phyloP scores from a whole-genome alignment of 2,888 invertebrate species.

The Ophioninae sp. region DNA sequence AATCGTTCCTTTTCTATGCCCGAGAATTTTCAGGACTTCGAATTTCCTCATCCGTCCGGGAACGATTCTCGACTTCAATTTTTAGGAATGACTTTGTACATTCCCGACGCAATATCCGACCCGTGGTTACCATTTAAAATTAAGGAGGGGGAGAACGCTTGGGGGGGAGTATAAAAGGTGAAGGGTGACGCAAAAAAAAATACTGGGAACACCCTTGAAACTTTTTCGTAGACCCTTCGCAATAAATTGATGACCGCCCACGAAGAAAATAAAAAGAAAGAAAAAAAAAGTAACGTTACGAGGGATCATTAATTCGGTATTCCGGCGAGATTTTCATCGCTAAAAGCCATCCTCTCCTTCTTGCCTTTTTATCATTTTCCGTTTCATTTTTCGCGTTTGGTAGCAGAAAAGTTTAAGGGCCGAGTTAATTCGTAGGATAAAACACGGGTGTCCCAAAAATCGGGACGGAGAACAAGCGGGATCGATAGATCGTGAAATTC shows the following conservation, averaged over 20 bases:
- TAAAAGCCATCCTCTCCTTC: conserved; percentile 7
- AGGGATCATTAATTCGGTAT: conserved; percentile 15
- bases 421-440: background rate
- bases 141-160: no score
- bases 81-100: no score
- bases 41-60: no score
- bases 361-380: background rate
- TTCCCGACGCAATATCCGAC: no score
- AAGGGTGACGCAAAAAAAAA: background rate
- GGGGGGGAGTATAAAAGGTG: background rate
- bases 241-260: conserved; percentile 21
- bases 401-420: conserved; percentile 23
- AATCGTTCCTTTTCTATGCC: background rate
- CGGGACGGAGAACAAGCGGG: background rate
- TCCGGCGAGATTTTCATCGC: conserved; percentile 14
- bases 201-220: conserved; percentile 6
- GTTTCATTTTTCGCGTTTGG: conserved; percentile 14
- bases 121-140: no score
- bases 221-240: background rate
- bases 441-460: background rate
- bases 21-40: no score
- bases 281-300: no score
- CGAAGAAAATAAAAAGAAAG: background rate
- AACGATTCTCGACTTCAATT: no score
- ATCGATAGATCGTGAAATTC: background rate